Percentiles rank a stretch among this genome's conserved stretches.
Evolutionary conservation across 35 echinoderm and acorn worm genomes (phyloP).

Genomic region (Chiridota heheva): DNA sequence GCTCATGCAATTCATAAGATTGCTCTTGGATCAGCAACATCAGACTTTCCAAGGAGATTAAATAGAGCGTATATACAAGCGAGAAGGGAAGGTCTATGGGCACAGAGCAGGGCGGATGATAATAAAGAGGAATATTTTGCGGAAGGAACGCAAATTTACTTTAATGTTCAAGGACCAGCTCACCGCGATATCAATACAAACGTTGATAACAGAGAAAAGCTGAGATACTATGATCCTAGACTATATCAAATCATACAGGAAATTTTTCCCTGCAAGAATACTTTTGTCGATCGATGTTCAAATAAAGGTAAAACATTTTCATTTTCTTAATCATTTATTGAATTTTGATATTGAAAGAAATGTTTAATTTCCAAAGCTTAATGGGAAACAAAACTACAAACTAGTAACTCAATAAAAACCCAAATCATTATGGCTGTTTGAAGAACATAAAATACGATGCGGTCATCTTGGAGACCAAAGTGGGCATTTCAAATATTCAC

Average conservation of each 20-base stretch:
- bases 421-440: too few relatives aligned
- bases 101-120: slow-evolving; percentile 12
- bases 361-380: too few relatives aligned
- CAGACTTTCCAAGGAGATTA: slow-evolving; percentile 18
- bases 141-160: slow-evolving; percentile 53
- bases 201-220: slow-evolving; percentile 25
- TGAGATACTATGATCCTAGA: slow-evolving; percentile 40
- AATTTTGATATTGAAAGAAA: too few relatives aligned
- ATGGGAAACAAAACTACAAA: too few relatives aligned
- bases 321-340: too few relatives aligned
- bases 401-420: too few relatives aligned
- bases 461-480: too few relatives aligned
- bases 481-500: too few relatives aligned
- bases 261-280: slow-evolving; percentile 51
- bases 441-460: too few relatives aligned
- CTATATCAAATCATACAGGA: slow-evolving; percentile 29
- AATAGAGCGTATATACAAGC: slow-evolving; percentile 37
- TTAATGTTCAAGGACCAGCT: slow-evolving; percentile 27
- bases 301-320: slow-evolving; percentile 42
- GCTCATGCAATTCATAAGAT: slow-evolving; percentile 52
- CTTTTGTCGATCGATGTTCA: slow-evolving; percentile 41
- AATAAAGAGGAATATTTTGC: slow-evolving; percentile 54
- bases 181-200: slow-evolving; percentile 20
- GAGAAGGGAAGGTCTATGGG: slow-evolving; percentile 14
- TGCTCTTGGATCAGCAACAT: slow-evolving; percentile 1